Percentiles rank a stretch among this genome's conserved stretches.
Evolutionary conservation across 2,888 invertebrate genomes (phyloP).

Genomic region (Automeris io): DNA sequence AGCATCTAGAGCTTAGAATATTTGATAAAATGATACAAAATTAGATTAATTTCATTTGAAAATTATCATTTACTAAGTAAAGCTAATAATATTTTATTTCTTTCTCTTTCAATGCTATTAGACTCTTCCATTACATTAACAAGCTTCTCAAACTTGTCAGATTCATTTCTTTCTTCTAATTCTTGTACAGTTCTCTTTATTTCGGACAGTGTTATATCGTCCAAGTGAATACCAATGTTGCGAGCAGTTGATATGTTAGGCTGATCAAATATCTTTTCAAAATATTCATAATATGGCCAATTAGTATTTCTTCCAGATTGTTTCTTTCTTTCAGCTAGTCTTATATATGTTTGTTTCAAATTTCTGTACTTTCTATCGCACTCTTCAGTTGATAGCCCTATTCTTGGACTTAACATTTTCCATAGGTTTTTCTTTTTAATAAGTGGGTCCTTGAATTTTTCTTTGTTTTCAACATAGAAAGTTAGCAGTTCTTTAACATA

Average conservation of each 20-base stretch:
- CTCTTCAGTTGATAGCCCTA: constrained; percentile 52
- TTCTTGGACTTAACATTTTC: constrained; percentile 42
- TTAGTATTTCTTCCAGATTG: constrained; percentile 44
- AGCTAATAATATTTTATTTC: constrained; percentile 57
- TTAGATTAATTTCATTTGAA: too few species aligned
- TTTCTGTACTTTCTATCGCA: constrained; percentile 65
- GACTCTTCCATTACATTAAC: constrained; percentile 51
- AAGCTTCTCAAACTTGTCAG: constrained; percentile 51
- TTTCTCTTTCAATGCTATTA: constrained; percentile 56
- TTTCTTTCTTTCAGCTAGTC: constrained; percentile 45
- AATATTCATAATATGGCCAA: constrained; percentile 62
- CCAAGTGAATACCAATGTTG: constrained; percentile 21
- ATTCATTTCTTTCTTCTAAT: constrained; percentile 32
- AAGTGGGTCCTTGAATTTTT: constrained; percentile 51
- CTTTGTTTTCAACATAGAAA: constrained; percentile 56
- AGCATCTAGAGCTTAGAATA: too few species aligned
- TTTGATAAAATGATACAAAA: too few species aligned
- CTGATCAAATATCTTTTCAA: constrained; percentile 57
- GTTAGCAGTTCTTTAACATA: constrained; percentile 52
- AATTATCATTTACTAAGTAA: constrained; percentile 38
- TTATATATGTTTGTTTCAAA: constrained; percentile 60
- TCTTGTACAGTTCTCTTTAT: constrained; percentile 40
- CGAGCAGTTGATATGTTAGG: constrained; percentile 11
- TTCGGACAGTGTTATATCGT: constrained; percentile 36
- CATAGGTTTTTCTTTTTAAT: constrained; percentile 56